These are phyloP conservation scores for Paradisaea rubra DNA, from an alignment of 2,113 vertebrate genomes.

Conservation along the genomic window DNA sequence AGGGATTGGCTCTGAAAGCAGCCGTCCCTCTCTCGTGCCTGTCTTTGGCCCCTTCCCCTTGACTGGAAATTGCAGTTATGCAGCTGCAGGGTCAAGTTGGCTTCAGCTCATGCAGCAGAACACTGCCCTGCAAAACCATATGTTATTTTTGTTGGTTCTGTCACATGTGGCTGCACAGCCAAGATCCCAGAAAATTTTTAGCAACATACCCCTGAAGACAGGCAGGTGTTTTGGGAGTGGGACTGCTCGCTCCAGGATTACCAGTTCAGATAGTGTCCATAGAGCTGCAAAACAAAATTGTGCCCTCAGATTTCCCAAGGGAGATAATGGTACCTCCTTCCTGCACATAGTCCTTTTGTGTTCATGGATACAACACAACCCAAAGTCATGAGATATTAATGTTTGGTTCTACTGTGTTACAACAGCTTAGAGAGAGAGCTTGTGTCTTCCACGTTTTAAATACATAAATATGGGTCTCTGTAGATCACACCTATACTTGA, in stretches of 20 bases:
- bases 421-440: background rate
- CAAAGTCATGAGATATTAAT: background rate
- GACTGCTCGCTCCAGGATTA: background rate
- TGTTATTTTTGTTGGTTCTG: background rate
- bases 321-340: background rate
- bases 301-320: background rate
- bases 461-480: background rate
- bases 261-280: background rate
- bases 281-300: background rate
- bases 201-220: background rate
- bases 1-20: background rate
- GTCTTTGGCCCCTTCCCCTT: background rate
- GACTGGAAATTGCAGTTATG: background rate
- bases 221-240: background rate
- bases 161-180: background rate
- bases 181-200: background rate
- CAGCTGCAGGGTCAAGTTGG: background rate
- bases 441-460: background rate
- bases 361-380: background rate
- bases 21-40: accelerated
- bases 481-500: background rate
- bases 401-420: background rate
- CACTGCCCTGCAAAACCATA: background rate
- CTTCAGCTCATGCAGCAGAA: background rate
- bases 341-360: background rate